Conservation (phyloP, 2,113 vertebrate species). For the Naja naja region DNA sequence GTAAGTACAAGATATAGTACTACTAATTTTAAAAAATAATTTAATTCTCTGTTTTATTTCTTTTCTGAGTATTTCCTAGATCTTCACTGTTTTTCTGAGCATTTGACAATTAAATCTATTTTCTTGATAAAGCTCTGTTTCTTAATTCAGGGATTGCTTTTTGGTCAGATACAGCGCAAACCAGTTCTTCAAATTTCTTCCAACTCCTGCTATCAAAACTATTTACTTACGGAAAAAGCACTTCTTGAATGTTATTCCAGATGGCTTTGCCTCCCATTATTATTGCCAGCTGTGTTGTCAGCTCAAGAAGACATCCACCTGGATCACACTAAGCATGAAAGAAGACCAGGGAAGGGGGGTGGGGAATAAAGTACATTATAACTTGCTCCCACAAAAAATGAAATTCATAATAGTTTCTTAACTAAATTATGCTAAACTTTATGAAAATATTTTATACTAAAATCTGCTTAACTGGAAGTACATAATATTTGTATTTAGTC, state of each 20-base stretch:
- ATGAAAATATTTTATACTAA: not conserved
- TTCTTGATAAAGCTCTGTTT: not conserved
- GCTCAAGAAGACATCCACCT: slow-evolving; percentile 88
- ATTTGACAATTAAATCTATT: not conserved
- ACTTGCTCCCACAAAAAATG: not conserved
- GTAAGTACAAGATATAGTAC: not conserved
- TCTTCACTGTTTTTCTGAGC: not conserved
- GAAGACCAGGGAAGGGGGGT: not conserved
- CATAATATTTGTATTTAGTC: not conserved
- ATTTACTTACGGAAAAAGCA: slow-evolving; percentile 86
- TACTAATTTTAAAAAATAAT: not conserved
- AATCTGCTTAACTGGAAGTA: not conserved
- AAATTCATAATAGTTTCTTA: not conserved
- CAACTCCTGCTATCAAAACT: not conserved
- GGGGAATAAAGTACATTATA: not conserved
- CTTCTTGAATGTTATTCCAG: slow-evolving; percentile 95
- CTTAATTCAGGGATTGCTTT: not conserved
- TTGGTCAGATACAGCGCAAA: not conserved
- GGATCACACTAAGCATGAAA: slow-evolving; percentile 84
- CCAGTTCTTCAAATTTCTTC: not conserved
- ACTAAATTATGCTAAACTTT: not conserved
- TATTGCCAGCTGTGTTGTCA: slow-evolving; percentile 89
- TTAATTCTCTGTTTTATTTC: not conserved
- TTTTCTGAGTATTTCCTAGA: not conserved
- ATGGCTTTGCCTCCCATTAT: slow-evolving; percentile 95